Evolutionary conservation across 1,140 invertebrate species (phyloP).

Genomic region (Drosophila quadrilineata): DNA sequence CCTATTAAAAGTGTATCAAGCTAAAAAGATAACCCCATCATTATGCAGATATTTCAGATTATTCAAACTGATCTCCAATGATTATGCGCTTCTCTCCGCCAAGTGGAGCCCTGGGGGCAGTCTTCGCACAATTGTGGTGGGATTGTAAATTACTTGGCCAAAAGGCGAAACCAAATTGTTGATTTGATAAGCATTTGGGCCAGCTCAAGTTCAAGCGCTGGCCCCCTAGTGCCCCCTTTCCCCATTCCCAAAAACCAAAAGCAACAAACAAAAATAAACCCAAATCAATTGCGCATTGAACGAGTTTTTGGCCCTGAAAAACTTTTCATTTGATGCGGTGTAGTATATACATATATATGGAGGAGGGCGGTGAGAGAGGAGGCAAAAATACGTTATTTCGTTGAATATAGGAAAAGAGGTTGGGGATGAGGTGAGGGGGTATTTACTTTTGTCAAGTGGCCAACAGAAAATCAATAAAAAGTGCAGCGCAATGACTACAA

Average conservation of each 20-base stretch:
- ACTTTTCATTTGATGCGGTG: no score
- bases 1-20: no score
- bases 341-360: no score
- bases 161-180: not conserved
- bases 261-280: not conserved
- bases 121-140: no score
- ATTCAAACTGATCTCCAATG: no score
- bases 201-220: slow-evolving; percentile 4
- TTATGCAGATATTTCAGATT: no score
- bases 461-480: slow-evolving; percentile 57
- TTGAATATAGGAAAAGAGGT: not conserved
- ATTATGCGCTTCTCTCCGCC: no score
- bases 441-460: not conserved
- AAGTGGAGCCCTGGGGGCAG: no score
- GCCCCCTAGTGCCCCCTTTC: no score
- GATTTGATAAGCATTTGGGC: slow-evolving; percentile 21
- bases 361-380: not conserved
- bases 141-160: not conserved
- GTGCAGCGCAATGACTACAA: slow-evolving; percentile 30
- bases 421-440: not conserved
- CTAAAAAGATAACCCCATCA: no score
- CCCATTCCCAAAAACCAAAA: no score
- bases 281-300: slow-evolving; percentile 14
- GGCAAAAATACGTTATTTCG: not conserved
- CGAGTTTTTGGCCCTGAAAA: slow-evolving; percentile 23